Evolutionary conservation across 2,797 vertebrate species (phyloP).

Genomic region (Cercopithecus petaurista): DNA sequence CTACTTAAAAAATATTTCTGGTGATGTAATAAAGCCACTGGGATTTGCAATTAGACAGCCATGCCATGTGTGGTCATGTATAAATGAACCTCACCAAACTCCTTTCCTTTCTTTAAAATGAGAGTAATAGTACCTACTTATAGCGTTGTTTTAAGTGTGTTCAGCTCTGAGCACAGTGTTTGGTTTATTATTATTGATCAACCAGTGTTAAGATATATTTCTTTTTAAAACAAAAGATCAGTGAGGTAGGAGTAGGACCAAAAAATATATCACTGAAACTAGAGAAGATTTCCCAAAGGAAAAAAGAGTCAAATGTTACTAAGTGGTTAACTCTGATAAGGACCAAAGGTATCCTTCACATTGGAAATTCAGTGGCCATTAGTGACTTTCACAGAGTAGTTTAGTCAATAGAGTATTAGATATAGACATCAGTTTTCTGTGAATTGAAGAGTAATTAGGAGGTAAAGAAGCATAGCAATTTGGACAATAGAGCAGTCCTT

Average conservation of each 20-base stretch:
- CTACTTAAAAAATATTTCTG: neutral
- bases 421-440: slow-evolving; percentile 16
- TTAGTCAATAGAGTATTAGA: neutral
- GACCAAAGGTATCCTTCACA: neutral
- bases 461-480: neutral
- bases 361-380: neutral
- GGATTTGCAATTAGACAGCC: neutral
- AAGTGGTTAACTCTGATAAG: neutral
- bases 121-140: neutral
- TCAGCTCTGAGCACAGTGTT: neutral
- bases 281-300: neutral
- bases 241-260: neutral
- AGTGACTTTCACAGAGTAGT: neutral
- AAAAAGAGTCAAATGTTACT: neutral
- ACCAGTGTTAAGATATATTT: neutral
- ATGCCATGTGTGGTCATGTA: neutral
- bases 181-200: slow-evolving; percentile 9
- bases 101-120: neutral
- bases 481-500: neutral
- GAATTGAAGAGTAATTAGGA: neutral
- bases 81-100: neutral
- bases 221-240: neutral
- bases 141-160: neutral
- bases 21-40: neutral
- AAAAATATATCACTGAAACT: neutral